A percentile compares a stretch with the other conserved stretches of the same genome.
Conservation (phyloP, 2,113 vertebrate species). For the Sylvietta virens region DNA sequence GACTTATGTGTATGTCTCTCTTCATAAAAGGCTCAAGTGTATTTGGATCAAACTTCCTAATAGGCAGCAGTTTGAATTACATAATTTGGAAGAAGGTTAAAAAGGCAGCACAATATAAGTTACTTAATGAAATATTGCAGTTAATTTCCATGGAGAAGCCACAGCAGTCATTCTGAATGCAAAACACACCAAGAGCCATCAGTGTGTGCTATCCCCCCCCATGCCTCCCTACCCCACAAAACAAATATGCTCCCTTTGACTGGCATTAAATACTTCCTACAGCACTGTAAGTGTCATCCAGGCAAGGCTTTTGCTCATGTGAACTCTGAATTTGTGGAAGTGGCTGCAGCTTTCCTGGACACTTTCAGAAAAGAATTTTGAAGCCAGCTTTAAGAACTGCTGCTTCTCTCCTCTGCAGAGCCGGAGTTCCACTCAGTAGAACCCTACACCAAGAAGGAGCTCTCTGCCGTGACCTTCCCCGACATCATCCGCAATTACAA, state of each 20-base stretch:
- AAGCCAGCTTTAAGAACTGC: not conserved
- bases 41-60: not conserved
- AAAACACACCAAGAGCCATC: not conserved
- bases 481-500: constrained; percentile 97
- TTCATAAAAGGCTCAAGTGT: not conserved
- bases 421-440: constrained; percentile 88
- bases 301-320: not conserved
- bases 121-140: not conserved
- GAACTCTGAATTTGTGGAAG: not conserved
- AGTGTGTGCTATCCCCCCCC: not conserved
- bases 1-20: not conserved
- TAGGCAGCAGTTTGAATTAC: not conserved
- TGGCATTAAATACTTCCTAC: not conserved
- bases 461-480: constrained; percentile 88
- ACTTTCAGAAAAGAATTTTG: not conserved
- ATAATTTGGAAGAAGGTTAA: not conserved
- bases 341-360: not conserved
- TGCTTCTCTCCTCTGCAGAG: constrained; percentile 61
- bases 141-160: not conserved
- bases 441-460: constrained; percentile 94
- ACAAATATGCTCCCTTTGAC: not conserved
- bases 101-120: not conserved
- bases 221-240: not conserved
- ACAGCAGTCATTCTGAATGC: not conserved
- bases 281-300: not conserved